Base-by-base conservation (phyloP, 2,888 invertebrate genomes). In the Platycheirus rosarum region DNA sequence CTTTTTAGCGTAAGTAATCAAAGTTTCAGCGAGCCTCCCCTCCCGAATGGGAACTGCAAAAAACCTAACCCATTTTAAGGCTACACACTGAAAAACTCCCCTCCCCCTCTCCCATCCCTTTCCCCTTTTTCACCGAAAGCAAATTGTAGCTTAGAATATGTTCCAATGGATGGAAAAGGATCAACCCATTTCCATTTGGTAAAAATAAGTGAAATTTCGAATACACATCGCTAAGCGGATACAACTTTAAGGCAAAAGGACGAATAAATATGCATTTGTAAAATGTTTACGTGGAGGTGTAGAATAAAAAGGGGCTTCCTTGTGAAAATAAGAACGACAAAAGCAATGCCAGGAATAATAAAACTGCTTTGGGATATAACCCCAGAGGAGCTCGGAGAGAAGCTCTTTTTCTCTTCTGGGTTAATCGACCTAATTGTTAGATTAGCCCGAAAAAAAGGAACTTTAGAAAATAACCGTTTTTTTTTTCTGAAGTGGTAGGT, bases 381-480 rank as follows among this genome's bases (percentile, higher is more conserved):
- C 65, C 53, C 51, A 71, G 40, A 23, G 3, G 9, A 70, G 46
- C 44, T 32, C 29, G 26, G 26, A 26, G 2, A 8, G 9, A 48
- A 18, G 14, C 23, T 40, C 40, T 57, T 23, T 57, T 14, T 23
- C 14, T 42, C 42, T 53, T 79, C 53, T 49, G 49, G 74, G 79
- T 79, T 79, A 79, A 79, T 79, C 79, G 79, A 79, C 63, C 79
- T 79, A 79, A 79, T 79, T 79, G 79, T 74, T 69, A 79, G 79
- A 69, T 79, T 74, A 74, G 69, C 57, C 68, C 35, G 40, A 32
- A 63, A 74, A 62, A 66, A 73, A 55, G 29, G 23, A 46, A 60
- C 53, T 53, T 60, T 16, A 32, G 14, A 29, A 40, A 60, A 49
- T n/a, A 48, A 16, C 23, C 32, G 42, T 7, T 32, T 11, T 35